Percentiles rank a stretch among this genome's conserved stretches.
phyloP scores from a whole-genome alignment of 2,888 invertebrate genomes.

The Lasioglossum leucozonium region DNA sequence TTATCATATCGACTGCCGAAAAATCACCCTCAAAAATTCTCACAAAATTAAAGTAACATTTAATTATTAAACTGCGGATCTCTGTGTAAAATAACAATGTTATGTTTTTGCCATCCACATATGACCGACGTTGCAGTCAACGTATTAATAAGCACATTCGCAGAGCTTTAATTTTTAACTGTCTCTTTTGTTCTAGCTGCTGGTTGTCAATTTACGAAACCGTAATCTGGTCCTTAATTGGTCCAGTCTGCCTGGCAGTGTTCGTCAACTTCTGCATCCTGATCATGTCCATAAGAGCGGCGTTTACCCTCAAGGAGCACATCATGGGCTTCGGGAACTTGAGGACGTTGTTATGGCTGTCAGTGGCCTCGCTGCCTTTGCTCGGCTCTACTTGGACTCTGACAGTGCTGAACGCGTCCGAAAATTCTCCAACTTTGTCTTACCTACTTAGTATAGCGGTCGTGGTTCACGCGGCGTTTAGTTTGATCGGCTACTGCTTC shows the following conservation, averaged over 20 bases:
- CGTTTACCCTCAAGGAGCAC: conserved; percentile 95
- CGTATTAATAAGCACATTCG: too few species aligned
- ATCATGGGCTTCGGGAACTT: conserved; percentile 90
- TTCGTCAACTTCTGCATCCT: conserved; percentile 92
- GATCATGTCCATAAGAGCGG: conserved; percentile 94
- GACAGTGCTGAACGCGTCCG: conserved; percentile 91
- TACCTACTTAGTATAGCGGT: conserved; percentile 92
- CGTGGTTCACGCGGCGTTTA: conserved; percentile 92
- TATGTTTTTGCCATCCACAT: too few species aligned
- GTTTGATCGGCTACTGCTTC: conserved; percentile 94
- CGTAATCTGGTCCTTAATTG: conserved; percentile 97
- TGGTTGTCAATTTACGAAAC: conserved; percentile 97
- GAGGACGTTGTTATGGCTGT: conserved; percentile 94
- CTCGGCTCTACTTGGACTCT: conserved; percentile 94
- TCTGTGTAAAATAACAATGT: too few species aligned
- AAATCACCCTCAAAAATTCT: too few species aligned
- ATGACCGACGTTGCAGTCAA: too few species aligned
- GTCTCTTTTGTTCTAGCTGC: conserved; percentile 88
- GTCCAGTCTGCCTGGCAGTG: conserved; percentile 93
- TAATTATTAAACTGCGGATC: too few species aligned
- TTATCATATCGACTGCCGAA: too few species aligned
- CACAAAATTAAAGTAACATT: too few species aligned
- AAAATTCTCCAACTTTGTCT: conserved; percentile 90
- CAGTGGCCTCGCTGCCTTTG: conserved; percentile 93
- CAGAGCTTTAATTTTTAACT: background rate